Percentiles rank a stretch among this genome's conserved stretches.
Conservation (phyloP, 2,888 invertebrate genomes). For the Conops quadrifasciatus region DNA sequence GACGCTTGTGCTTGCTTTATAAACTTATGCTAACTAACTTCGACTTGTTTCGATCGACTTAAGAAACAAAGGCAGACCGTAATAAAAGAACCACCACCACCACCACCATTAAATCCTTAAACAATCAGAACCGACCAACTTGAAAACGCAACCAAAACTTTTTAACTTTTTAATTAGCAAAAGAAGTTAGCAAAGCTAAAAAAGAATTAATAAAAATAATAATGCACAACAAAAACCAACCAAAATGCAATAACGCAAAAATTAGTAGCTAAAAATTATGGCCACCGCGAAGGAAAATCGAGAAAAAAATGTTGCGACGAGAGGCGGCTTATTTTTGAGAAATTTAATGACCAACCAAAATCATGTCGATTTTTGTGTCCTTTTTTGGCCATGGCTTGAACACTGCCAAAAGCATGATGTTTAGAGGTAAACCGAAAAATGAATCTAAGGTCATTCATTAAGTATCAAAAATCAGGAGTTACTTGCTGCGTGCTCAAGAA, state of each 20-base stretch:
- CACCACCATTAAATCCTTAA: no score
- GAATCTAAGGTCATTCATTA: no score
- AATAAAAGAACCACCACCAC: conserved; percentile 25
- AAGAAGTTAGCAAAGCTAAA: conserved; percentile 37
- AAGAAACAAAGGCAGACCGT: conserved; percentile 33
- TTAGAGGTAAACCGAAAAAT: no score
- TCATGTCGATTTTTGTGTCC: no score
- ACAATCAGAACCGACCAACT: conserved; percentile 25
- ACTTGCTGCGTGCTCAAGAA: no score
- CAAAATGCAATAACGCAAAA: not conserved
- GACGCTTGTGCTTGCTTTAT: not conserved
- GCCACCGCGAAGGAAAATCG: no score
- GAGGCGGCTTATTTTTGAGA: no score
- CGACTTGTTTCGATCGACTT: conserved; percentile 45
- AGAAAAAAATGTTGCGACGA: no score
- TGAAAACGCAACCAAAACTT: conserved; percentile 29
- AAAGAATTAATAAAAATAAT: not conserved
- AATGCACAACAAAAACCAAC: not conserved
- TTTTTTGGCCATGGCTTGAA: no score
- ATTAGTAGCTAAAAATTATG: not conserved
- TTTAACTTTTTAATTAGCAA: conserved; percentile 48
- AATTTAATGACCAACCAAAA: conserved; percentile 31
- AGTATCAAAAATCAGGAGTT: no score
- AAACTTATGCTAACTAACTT: conserved; percentile 4
- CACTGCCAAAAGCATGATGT: no score